Evolutionary conservation across 2,113 vertebrate genomes (phyloP).

Genomic region (Megatriorchis doriae): DNA sequence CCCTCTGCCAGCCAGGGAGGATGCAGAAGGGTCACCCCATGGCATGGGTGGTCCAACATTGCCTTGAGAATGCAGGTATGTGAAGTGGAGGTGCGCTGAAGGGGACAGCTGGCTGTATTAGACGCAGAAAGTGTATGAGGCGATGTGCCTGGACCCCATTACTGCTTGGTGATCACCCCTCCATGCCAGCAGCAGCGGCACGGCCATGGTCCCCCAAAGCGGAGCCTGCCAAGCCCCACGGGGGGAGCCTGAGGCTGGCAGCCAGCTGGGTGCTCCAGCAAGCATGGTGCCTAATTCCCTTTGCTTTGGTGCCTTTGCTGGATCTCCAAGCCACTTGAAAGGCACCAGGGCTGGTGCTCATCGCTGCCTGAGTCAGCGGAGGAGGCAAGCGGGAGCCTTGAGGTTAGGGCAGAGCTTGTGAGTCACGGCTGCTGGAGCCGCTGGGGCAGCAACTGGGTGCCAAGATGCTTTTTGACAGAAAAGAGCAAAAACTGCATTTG

Average conservation of each 20-base stretch:
- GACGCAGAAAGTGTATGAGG: background rate
- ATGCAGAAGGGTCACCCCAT: accelerated
- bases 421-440: background rate
- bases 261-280: background rate
- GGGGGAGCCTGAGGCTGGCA: background rate
- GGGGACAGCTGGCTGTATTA: background rate
- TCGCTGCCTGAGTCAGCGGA: background rate
- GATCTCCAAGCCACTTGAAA: background rate
- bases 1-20: background rate
- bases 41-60: background rate
- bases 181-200: accelerated
- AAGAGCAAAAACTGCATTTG: background rate
- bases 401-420: slow-evolving; percentile 21
- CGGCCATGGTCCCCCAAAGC: background rate
- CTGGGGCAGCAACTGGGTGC: background rate
- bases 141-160: background rate
- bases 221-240: background rate
- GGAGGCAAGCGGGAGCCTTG: background rate
- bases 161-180: background rate
- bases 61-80: background rate
- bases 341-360: accelerated
- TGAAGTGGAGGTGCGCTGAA: background rate
- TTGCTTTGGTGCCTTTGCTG: background rate
- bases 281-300: background rate
- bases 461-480: background rate